These are phyloP conservation scores for Coreoperca whiteheadi DNA, from an alignment of 2,113 vertebrate species.

Conservation along the genomic window DNA sequence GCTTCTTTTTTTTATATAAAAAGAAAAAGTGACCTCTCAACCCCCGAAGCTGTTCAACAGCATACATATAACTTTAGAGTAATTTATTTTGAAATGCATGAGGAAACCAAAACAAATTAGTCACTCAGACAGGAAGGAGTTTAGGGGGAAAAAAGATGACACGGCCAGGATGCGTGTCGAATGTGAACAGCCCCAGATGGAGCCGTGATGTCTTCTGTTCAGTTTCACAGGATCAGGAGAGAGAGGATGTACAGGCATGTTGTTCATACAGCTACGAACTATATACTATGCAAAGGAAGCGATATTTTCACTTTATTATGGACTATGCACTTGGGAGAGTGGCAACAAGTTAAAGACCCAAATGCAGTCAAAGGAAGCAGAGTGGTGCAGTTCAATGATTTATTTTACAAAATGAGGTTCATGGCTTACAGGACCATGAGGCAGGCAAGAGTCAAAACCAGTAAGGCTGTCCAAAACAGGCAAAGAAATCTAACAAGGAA, in stretches of 20 bases:
- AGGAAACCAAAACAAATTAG: constrained; percentile 65
- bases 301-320: neutral
- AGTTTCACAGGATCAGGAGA: constrained; percentile 44
- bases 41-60: neutral
- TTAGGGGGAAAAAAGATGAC: constrained; percentile 15
- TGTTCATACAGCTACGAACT: constrained; percentile 18
- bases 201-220: constrained; percentile 53
- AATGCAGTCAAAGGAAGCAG: neutral
- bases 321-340: neutral
- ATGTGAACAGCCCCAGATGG: constrained; percentile 52
- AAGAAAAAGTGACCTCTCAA: neutral
- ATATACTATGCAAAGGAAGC: neutral
- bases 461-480: neutral
- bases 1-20: neutral
- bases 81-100: constrained; percentile 48
- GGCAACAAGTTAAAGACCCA: neutral
- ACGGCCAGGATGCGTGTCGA: constrained; percentile 36
- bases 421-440: neutral
- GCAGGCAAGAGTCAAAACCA: no score
- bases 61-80: neutral
- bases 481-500: neutral
- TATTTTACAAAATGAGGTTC: neutral
- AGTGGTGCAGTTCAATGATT: neutral
- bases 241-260: constrained; percentile 11
- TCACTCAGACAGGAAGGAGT: constrained; percentile 62